Percentiles rank a stretch among this genome's conserved stretches.
phyloP scores from a whole-genome alignment of 1,140 invertebrate species.

The Pseudomyrmex sp. region DNA sequence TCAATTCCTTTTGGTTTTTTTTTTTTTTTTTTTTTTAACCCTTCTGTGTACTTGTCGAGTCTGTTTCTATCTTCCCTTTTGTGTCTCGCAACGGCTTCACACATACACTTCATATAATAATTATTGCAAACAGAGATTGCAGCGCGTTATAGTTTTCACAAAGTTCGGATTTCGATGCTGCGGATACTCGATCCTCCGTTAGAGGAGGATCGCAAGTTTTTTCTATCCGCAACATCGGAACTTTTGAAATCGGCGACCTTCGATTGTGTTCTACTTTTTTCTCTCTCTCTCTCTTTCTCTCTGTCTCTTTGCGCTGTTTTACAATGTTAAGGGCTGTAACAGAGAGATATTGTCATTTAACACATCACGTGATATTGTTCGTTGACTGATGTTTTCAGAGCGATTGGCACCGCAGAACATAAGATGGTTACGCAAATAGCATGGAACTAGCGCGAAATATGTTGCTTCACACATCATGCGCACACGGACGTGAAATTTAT shows the following conservation, averaged over 20 bases:
- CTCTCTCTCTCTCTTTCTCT: background rate
- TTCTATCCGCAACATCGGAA: background rate
- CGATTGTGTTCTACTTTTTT: background rate
- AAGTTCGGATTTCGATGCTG: conserved; percentile 3
- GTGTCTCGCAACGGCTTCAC: background rate
- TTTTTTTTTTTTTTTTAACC: conserved; percentile 4
- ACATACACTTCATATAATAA: background rate
- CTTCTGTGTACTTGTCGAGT: background rate
- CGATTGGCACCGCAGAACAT: conserved; percentile 73
- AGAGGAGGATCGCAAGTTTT: background rate
- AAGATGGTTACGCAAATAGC: conserved; percentile 72
- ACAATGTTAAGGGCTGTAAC: conserved; percentile 38
- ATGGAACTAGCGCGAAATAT: conserved; percentile 71
- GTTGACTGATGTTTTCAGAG: conserved; percentile 79
- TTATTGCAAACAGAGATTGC: conserved; percentile 21
- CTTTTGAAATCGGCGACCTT: background rate
- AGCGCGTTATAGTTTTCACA: conserved; percentile 7
- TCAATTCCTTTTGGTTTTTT: background rate
- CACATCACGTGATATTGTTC: conserved; percentile 66
- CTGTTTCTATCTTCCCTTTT: conserved; percentile 15
- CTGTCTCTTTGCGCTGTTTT: conserved; percentile 35
- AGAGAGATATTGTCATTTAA: background rate
- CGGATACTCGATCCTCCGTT: too few relatives aligned
- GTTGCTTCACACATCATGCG: conserved; percentile 64
- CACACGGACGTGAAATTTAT: conserved; percentile 69